These are phyloP conservation scores for Lymantria dispar DNA, from an alignment of 2,888 invertebrate species.

Conservation along the genomic window DNA sequence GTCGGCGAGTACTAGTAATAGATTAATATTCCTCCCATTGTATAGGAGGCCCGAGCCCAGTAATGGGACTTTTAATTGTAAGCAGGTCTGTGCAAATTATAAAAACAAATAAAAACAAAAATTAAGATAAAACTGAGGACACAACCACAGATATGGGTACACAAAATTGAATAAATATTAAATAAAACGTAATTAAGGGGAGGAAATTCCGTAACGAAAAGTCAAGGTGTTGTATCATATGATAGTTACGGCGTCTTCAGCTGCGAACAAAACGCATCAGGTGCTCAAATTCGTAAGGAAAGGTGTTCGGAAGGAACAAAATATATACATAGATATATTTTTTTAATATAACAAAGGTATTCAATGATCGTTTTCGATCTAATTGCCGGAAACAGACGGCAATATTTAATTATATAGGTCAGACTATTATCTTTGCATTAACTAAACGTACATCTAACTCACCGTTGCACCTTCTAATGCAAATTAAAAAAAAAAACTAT, in stretches of 20 bases:
- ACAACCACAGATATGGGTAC: conserved; percentile 37
- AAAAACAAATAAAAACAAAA: no score
- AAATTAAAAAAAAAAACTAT: conserved; percentile 40
- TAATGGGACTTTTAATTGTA: no score
- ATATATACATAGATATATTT: conserved; percentile 42
- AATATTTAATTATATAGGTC: conserved; percentile 72
- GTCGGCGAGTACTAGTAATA: no score
- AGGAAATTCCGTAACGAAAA: conserved; percentile 70
- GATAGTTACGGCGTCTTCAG: conserved; percentile 53
- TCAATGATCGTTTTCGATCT: conserved; percentile 51
- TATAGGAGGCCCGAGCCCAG: no score
- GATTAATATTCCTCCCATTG: no score
- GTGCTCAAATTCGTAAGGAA: conserved; percentile 68
- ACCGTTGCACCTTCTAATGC: conserved; percentile 51
- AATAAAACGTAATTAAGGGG: conserved; percentile 59
- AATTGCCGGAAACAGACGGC: conserved; percentile 67
- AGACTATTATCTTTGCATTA: conserved; percentile 60
- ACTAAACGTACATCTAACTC: conserved; percentile 54
- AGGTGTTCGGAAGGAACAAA: conserved; percentile 58
- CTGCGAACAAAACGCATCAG: conserved; percentile 54
- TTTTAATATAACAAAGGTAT: conserved; percentile 48
- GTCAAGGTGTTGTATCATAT: conserved; percentile 61
- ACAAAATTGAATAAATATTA: conserved; percentile 37
- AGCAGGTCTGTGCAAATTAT: no score
- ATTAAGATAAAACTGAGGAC: conserved; percentile 27